Conservation (phyloP, 2,888 invertebrate species). For the Pristionchus mayeri region DNA sequence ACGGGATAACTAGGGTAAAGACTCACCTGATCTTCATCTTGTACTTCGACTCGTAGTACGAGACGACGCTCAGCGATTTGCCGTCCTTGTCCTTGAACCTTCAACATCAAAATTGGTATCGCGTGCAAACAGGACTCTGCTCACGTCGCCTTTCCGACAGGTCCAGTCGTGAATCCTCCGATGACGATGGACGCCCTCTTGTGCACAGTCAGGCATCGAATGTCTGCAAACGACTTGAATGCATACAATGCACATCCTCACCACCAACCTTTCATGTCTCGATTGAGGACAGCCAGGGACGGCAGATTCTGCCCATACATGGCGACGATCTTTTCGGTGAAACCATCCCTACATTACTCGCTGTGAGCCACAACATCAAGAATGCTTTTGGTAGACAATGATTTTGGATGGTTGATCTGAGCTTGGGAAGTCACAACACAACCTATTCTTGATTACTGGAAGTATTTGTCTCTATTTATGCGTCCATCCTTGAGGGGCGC, state of each 20-base stretch:
- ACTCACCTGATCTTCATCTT: neutral
- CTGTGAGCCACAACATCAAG: no score
- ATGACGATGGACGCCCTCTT: conserved; percentile 22
- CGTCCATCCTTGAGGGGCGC: no score
- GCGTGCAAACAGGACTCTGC: neutral
- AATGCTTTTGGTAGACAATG: no score
- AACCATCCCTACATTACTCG: no score
- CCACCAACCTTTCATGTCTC: conserved; percentile 11
- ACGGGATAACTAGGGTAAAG: no score
- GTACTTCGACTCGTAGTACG: conserved; percentile 17
- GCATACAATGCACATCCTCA: neutral
- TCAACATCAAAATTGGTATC: neutral
- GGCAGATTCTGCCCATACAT: neutral
- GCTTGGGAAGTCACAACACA: no score
- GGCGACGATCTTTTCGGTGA: conserved; percentile 4
- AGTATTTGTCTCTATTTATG: no score
- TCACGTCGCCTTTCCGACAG: conserved; percentile 23
- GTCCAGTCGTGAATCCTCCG: conserved; percentile 23
- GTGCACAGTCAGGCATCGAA: conserved; percentile 6
- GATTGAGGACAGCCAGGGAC: neutral
- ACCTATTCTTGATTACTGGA: no score
- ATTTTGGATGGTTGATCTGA: no score
- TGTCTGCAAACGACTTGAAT: neutral
- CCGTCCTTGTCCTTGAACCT: conserved; percentile 20
- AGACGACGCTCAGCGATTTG: neutral